Base-by-base conservation (phyloP, 2,888 invertebrate genomes). In the Anorthoa munda region DNA sequence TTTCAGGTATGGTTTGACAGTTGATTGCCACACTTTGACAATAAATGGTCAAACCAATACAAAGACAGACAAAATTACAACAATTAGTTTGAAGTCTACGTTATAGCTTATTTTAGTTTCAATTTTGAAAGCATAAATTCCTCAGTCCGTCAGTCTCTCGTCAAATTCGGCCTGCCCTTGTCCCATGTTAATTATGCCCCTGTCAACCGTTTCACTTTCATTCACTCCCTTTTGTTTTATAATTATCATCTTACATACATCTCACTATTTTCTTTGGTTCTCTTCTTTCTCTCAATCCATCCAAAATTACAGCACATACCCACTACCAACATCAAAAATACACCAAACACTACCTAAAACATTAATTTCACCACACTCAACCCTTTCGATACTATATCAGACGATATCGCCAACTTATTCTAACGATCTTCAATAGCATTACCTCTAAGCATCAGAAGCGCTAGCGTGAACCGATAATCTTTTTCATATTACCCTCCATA, bases 401-500 rank as follows among this genome's bases (percentile, higher is more conserved):
- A 13, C n/a, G n/a, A 59, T 46, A 21, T 61, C 72, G 66, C 23
- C 5, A 61, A 56, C 45, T 65, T 55, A 15, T 51, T 61, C 23
- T 17, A 3, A 45, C 15, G 46, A 50, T 69, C 66, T 72, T 78
- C 68, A 82, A 85, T 66, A 71, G 60, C 66, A 73, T 85, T 73
- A 72, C 51, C 31, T 26, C 26, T 48, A 56, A 79, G 70, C 77
- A 75, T 53, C 48, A 60, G 56, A 63, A 66, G 66, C 66, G 75
- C 55, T 46, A 66, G 58, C 63, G 48, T 21, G 55, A 73, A 71
- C 39, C 76, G 85, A 76, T 83, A 82, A 82, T 85, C 73, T 82
- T 79, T 83, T 79, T 85, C 76, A 55, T 72, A 82, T 82, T 78
- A 78, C 78, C 78, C 58, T 78, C 71, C 21, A 58, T 66, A 55